Evolutionary conservation across 2,888 invertebrate genomes (phyloP).

Genomic region (Abrostola tripartita): DNA sequence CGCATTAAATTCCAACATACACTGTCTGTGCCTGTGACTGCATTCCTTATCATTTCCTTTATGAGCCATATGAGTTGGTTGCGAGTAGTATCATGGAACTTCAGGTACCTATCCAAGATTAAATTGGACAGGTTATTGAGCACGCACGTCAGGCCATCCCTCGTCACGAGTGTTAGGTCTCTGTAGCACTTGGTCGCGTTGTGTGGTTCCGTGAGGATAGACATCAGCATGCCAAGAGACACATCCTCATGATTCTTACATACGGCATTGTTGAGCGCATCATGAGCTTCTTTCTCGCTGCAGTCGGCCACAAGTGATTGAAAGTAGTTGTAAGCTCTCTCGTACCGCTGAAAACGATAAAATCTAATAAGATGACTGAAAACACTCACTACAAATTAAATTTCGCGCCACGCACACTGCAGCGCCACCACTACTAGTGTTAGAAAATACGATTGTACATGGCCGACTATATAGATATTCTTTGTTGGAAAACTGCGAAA

Average conservation of each 20-base stretch:
- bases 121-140: conserved; percentile 94
- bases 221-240: conserved; percentile 95
- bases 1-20: conserved; percentile 97
- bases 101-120: conserved; percentile 96
- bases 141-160: conserved; percentile 96
- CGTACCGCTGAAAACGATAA: conserved; percentile 93
- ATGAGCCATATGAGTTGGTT: conserved; percentile 96
- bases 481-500: conserved; percentile 84
- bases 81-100: conserved; percentile 94
- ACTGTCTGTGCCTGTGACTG: conserved; percentile 95
- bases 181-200: conserved; percentile 96
- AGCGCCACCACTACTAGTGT: conserved; percentile 84
- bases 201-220: conserved; percentile 95
- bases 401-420: conserved; percentile 79
- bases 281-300: conserved; percentile 98
- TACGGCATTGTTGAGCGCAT: conserved; percentile 95
- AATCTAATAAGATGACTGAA: conserved; percentile 55
- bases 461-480: conserved; percentile 85
- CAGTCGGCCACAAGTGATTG: conserved; percentile 94
- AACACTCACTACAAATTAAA: conserved; percentile 67
- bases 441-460: conserved; percentile 82
- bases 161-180: conserved; percentile 95
- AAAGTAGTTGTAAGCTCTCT: conserved; percentile 93
- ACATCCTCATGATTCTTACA: conserved; percentile 98
- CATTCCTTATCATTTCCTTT: conserved; percentile 97